Conservation (phyloP, 1,140 invertebrate genomes). For the Ostrea edulis region DNA sequence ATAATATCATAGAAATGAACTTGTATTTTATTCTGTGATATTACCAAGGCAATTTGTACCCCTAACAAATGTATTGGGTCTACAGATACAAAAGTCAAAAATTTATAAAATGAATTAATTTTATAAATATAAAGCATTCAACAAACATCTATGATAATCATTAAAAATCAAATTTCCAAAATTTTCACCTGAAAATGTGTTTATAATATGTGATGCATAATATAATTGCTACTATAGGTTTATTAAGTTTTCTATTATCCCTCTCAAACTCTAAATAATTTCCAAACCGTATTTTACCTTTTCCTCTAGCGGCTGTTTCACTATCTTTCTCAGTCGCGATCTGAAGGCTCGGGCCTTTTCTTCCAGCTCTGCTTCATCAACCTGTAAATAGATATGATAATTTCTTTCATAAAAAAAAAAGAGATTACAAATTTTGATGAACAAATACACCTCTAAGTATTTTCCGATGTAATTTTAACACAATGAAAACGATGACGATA, state of each 20-base stretch:
- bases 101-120: too few species aligned
- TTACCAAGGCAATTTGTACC: too few species aligned
- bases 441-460: too few species aligned
- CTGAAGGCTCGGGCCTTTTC: conserved; percentile 25
- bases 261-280: background rate
- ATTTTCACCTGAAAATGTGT: background rate
- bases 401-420: too few species aligned
- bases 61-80: too few species aligned
- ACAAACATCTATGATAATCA: background rate
- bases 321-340: conserved; percentile 11
- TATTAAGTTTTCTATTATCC: background rate
- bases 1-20: too few species aligned
- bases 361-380: conserved; percentile 38
- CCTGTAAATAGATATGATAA: background rate
- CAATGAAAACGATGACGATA: too few species aligned
- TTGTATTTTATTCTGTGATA: too few species aligned
- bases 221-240: background rate
- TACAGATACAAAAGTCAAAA: too few species aligned
- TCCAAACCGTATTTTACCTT: background rate
- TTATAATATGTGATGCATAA: background rate
- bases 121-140: background rate
- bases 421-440: too few species aligned
- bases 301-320: conserved; percentile 26
- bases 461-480: too few species aligned
- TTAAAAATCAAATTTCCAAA: background rate